These are phyloP conservation scores for Choloepus didactylus DNA, from an alignment of 2,797 vertebrate species.

Conservation along the genomic window DNA sequence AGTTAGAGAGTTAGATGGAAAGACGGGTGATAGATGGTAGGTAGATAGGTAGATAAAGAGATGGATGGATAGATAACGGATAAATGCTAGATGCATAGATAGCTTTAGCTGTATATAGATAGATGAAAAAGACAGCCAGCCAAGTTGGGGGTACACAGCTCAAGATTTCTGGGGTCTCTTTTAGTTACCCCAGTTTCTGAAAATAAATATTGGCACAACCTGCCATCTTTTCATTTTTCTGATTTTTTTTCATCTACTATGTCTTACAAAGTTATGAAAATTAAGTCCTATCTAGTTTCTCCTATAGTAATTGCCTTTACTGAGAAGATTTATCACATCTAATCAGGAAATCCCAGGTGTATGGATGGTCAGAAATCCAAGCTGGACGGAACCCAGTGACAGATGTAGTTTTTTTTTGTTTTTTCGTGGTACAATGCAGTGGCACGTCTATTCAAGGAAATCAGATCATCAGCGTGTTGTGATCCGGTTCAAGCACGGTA, in stretches of 20 bases:
- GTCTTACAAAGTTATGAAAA: background rate
- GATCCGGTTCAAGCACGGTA: background rate
- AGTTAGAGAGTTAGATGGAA: too few relatives aligned
- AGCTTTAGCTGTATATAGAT: background rate
- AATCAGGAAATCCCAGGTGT: background rate
- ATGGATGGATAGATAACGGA: background rate
- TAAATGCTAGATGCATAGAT: background rate
- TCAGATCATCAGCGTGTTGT: background rate
- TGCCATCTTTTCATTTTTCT: background rate
- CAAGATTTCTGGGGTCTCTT: background rate
- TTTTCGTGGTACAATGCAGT: background rate
- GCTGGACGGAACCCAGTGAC: background rate
- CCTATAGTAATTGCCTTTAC: background rate
- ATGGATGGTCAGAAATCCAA: background rate
- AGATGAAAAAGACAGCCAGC: background rate
- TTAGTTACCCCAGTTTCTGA: background rate
- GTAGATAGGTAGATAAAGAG: background rate
- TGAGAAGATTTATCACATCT: background rate
- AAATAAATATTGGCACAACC: background rate
- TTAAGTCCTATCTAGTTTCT: background rate
- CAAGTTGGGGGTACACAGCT: background rate
- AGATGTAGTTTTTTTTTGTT: background rate
- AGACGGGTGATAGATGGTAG: background rate
- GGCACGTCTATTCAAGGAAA: background rate
- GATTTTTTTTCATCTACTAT: background rate